phyloP scores from a whole-genome alignment of 2,113 vertebrate genomes.

The Typhlomys cinereus region DNA sequence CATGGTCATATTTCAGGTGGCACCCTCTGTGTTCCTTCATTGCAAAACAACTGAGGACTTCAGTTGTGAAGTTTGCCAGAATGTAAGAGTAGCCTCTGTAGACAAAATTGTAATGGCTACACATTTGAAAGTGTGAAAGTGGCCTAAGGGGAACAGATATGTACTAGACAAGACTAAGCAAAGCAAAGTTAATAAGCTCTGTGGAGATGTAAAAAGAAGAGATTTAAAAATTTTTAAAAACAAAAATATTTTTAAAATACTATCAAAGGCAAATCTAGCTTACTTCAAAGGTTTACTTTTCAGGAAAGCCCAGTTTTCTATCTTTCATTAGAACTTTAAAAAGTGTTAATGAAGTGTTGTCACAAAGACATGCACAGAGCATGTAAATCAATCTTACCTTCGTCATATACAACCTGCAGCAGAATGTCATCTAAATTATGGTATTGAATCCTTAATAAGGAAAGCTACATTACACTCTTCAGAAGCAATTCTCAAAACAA shows the following conservation, averaged over 20 bases:
- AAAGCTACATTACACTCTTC: neutral
- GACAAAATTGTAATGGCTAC: neutral
- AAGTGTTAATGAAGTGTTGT: neutral
- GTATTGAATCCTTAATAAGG: slow-evolving; percentile 12
- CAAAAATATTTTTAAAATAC: slow-evolving; percentile 27
- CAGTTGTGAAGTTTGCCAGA: neutral
- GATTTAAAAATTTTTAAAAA: too few species aligned
- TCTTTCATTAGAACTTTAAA: slow-evolving; percentile 4
- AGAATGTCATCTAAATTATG: neutral
- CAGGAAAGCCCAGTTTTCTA: neutral
- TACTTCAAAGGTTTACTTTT: neutral
- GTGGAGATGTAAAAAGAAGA: neutral
- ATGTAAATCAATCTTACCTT: slow-evolving; percentile 16
- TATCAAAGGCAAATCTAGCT: neutral
- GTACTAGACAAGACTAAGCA: neutral
- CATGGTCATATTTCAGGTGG: neutral
- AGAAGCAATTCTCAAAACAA: neutral
- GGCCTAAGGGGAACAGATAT: neutral
- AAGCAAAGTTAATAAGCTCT: slow-evolving; percentile 41
- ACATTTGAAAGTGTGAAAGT: neutral
- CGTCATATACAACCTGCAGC: neutral
- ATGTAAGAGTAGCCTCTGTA: neutral
- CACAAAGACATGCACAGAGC: neutral
- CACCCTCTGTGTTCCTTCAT: neutral
- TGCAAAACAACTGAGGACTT: slow-evolving; percentile 9